phyloP scores from a whole-genome alignment of 2,888 invertebrate species.

The Balanococcus diminutus region DNA sequence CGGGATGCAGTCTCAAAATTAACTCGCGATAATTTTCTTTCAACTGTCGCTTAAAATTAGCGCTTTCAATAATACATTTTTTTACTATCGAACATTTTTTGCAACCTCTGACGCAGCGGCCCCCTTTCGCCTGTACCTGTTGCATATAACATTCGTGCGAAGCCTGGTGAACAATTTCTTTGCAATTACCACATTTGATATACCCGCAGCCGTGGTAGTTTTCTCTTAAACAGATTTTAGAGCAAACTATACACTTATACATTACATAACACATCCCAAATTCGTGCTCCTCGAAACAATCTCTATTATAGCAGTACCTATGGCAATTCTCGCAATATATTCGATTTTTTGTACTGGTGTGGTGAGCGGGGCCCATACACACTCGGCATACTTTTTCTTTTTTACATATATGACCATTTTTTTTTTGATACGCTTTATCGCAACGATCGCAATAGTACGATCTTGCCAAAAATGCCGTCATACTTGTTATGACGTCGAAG shows the following conservation, averaged over 20 bases:
- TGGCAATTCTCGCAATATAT: slow-evolving; percentile 40
- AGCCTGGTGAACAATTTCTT: not conserved
- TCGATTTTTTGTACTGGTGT: not conserved
- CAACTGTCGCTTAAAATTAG: too few species aligned
- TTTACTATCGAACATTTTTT: not conserved
- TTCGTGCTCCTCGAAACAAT: slow-evolving; percentile 35
- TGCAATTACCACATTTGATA: not conserved
- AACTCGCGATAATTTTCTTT: too few species aligned
- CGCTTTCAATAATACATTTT: not conserved
- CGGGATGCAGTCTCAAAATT: too few species aligned
- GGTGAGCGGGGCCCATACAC: not conserved
- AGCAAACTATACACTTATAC: slow-evolving; percentile 2
- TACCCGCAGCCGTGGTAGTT: not conserved
- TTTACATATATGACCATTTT: not conserved
- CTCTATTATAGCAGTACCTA: slow-evolving; percentile 32
- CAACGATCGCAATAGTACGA: not conserved
- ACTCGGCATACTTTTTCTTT: not conserved
- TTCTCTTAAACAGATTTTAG: not conserved
- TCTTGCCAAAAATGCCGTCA: too few species aligned
- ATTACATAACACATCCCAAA: not conserved
- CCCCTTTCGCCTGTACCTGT: not conserved
- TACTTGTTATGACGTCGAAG: too few species aligned
- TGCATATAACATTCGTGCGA: not conserved
- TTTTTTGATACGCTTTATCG: not conserved
- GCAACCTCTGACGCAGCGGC: not conserved